Conservation (phyloP, 2,113 vertebrate genomes). For the Willisornis vidua region DNA sequence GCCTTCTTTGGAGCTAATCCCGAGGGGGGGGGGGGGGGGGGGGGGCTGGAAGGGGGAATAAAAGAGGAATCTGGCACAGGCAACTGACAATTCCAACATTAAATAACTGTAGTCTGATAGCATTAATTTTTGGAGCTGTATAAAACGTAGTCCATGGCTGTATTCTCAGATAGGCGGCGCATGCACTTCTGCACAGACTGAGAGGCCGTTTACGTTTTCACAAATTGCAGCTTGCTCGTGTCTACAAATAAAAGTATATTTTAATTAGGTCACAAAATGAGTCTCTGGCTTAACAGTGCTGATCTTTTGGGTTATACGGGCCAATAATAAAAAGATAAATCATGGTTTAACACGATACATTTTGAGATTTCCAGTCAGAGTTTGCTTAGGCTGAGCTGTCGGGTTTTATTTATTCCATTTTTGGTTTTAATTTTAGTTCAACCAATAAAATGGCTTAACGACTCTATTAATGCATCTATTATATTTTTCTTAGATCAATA, state of each 20-base stretch:
- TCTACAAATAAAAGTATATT: constrained; percentile 61
- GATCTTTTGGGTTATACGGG: constrained; percentile 56
- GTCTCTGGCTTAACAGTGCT: constrained; percentile 50
- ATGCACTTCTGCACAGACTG: not conserved
- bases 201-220: not conserved
- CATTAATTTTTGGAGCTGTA: constrained; percentile 36
- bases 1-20: constrained; percentile 60
- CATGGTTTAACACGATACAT: constrained; percentile 19
- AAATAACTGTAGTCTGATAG: constrained; percentile 42
- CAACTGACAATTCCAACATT: constrained; percentile 55
- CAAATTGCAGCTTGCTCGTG: constrained; percentile 19
- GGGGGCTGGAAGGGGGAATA: too few species aligned
- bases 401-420: constrained; percentile 45
- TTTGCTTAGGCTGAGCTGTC: constrained; percentile 30
- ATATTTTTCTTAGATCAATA: constrained; percentile 67
- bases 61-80: constrained; percentile 54
- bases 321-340: constrained; percentile 59
- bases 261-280: constrained; percentile 58
- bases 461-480: constrained; percentile 63
- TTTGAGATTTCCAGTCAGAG: constrained; percentile 35
- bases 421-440: constrained; percentile 59
- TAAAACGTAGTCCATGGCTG: not conserved
- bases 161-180: not conserved
- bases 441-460: constrained; percentile 60
- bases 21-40: too few species aligned